Evolutionary conservation across 2,797 vertebrate species (phyloP).

Genomic region (Synanceia verrucosa): DNA sequence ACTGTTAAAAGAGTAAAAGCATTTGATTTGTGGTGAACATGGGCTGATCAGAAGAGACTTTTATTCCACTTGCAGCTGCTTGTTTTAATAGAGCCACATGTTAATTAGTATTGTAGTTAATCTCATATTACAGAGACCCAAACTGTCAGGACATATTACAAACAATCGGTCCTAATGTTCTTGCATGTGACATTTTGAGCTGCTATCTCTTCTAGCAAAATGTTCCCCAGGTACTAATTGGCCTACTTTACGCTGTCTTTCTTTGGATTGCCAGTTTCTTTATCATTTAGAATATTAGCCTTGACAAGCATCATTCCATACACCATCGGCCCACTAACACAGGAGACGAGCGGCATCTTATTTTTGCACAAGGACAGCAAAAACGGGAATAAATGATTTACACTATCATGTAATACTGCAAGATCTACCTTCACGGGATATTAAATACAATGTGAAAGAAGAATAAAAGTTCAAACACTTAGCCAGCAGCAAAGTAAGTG

Average conservation of each 20-base stretch:
- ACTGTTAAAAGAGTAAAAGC: conserved; percentile 54
- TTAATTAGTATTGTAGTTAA: conserved; percentile 88
- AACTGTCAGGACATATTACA: conserved; percentile 89
- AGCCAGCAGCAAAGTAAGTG: conserved; percentile 82
- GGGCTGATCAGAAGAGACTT: background rate
- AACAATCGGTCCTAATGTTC: conserved; percentile 82
- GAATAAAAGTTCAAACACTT: conserved; percentile 85
- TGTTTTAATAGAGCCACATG: conserved; percentile 75
- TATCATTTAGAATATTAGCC: conserved; percentile 81
- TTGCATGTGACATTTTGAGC: conserved; percentile 80
- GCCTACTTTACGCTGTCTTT: conserved; percentile 84
- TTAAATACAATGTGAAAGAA: conserved; percentile 80
- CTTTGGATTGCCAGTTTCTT: conserved; percentile 81
- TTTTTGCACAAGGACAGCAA: conserved; percentile 66
- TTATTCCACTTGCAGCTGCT: conserved; percentile 35
- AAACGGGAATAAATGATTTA: conserved; percentile 74
- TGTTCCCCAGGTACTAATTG: conserved; percentile 86
- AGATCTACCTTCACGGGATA: conserved; percentile 75
- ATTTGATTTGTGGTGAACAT: conserved; percentile 54
- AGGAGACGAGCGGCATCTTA: conserved; percentile 44
- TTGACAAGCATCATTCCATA: conserved; percentile 81
- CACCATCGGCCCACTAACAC: conserved; percentile 52
- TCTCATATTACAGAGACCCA: conserved; percentile 84
- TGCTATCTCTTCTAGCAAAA: conserved; percentile 81
- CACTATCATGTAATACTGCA: conserved; percentile 47